Percentiles rank a stretch among this genome's conserved stretches.
Evolutionary conservation across 2,113 vertebrate species (phyloP).

Genomic region (Platichthys stellatus): DNA sequence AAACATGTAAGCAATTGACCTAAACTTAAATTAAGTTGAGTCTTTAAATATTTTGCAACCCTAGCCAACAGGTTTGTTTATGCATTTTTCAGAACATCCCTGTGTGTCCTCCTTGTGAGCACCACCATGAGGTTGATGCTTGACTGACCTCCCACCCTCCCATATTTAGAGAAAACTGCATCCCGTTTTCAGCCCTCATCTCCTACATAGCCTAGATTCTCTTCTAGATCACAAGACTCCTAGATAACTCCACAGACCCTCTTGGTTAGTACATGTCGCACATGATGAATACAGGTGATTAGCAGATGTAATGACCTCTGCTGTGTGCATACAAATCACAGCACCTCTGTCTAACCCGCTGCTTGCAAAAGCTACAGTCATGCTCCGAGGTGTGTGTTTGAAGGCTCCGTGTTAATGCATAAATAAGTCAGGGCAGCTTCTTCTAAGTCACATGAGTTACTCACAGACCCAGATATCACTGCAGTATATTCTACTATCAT

Average conservation of each 20-base stretch:
- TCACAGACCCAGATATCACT: not conserved
- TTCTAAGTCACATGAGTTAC: constrained; percentile 2
- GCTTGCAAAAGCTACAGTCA: not conserved
- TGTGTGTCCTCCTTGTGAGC: not conserved
- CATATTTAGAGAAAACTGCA: not conserved
- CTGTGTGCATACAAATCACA: constrained; percentile 22
- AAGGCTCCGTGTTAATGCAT: constrained; percentile 13
- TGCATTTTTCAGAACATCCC: not conserved
- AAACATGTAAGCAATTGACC: too few species aligned
- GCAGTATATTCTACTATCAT: not conserved
- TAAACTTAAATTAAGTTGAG: too few species aligned
- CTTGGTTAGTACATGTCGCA: not conserved
- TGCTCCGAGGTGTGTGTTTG: not conserved
- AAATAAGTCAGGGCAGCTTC: not conserved
- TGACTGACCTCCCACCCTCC: not conserved
- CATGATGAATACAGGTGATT: constrained; percentile 33
- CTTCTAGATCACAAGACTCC: not conserved
- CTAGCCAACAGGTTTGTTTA: not conserved
- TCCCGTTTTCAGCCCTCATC: not conserved
- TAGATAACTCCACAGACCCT: constrained; percentile 1
- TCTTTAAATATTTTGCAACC: not conserved
- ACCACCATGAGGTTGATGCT: constrained; percentile 2
- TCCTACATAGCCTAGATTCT: not conserved
- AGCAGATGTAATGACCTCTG: constrained; percentile 31
- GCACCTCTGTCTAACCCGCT: not conserved